These are phyloP conservation scores for Drosophila seguyi DNA, from an alignment of 1,140 invertebrate genomes.

Conservation along the genomic window DNA sequence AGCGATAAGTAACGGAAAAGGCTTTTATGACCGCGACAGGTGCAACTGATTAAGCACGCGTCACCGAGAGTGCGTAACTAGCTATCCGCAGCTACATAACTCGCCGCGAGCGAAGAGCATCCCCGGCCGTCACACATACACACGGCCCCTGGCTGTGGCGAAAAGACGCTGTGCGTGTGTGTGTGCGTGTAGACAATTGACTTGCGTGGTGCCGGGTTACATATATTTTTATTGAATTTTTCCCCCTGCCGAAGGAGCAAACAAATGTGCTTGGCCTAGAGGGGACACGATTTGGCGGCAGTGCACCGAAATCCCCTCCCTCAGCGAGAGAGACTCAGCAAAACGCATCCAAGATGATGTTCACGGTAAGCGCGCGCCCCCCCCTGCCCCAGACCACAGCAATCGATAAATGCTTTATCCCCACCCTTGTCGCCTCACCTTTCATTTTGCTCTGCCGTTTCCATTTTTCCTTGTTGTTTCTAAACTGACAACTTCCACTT, in stretches of 20 bases:
- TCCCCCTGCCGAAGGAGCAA: slow-evolving; percentile 45
- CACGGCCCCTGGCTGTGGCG: slow-evolving; percentile 23
- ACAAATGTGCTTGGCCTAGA: slow-evolving; percentile 56
- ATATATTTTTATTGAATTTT: slow-evolving; percentile 76
- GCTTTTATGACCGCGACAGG: slow-evolving; percentile 6
- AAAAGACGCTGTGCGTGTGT: slow-evolving; percentile 51
- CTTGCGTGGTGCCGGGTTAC: slow-evolving; percentile 82
- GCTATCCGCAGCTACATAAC: slow-evolving; percentile 2
- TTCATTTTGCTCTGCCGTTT: background rate
- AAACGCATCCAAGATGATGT: slow-evolving; percentile 71
- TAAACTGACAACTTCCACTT: background rate
- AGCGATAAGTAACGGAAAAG: slow-evolving; percentile 6
- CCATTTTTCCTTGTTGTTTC: background rate
- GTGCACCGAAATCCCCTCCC: slow-evolving; percentile 38
- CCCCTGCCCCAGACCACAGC: slow-evolving; percentile 14
- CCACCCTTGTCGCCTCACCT: background rate
- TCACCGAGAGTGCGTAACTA: background rate
- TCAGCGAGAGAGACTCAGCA: slow-evolving; percentile 29
- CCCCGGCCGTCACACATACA: slow-evolving; percentile 50
- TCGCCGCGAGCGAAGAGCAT: slow-evolving; percentile 11
- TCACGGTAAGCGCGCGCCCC: slow-evolving; percentile 74
- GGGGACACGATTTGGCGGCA: slow-evolving; percentile 35
- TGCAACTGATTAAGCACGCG: slow-evolving; percentile 9
- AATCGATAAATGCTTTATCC: slow-evolving; percentile 43
- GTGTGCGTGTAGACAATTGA: slow-evolving; percentile 72